These are phyloP conservation scores for Leptocoma aspasia DNA, from an alignment of 2,113 vertebrate genomes.

Conservation along the genomic window DNA sequence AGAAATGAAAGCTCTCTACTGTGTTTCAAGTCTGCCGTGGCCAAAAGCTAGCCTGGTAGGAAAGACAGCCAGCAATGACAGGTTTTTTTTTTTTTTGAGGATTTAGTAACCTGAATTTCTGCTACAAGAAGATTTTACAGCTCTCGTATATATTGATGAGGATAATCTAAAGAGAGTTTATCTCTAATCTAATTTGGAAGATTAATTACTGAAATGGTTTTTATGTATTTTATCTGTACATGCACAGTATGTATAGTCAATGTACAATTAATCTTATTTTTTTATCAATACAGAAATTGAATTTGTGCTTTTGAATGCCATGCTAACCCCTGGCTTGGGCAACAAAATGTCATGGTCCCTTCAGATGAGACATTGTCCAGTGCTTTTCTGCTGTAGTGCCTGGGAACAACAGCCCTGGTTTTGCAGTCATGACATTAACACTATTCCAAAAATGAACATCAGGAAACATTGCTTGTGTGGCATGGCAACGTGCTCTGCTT, in stretches of 20 bases:
- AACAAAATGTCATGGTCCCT: background rate
- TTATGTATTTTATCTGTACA: background rate
- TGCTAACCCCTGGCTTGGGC: background rate
- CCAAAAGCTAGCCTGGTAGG: background rate
- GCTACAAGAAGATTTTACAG: background rate
- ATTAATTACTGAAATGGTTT: background rate
- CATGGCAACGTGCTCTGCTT: background rate
- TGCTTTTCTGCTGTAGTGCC: background rate
- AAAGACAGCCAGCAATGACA: background rate
- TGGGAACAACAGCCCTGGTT: background rate
- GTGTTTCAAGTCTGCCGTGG: background rate
- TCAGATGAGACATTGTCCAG: background rate
- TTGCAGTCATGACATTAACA: background rate
- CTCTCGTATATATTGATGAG: background rate
- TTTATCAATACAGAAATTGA: background rate
- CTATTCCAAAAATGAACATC: background rate
- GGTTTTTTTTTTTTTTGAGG: background rate
- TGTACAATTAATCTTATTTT: background rate
- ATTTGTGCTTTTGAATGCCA: background rate
- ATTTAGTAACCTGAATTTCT: background rate
- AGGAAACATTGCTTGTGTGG: fast-evolving
- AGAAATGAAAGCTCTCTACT: background rate
- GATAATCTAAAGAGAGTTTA: background rate
- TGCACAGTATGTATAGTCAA: background rate
- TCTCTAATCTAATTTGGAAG: background rate